phyloP scores from a whole-genome alignment of 1,140 invertebrate genomes.

The Trichoplusia ni region DNA sequence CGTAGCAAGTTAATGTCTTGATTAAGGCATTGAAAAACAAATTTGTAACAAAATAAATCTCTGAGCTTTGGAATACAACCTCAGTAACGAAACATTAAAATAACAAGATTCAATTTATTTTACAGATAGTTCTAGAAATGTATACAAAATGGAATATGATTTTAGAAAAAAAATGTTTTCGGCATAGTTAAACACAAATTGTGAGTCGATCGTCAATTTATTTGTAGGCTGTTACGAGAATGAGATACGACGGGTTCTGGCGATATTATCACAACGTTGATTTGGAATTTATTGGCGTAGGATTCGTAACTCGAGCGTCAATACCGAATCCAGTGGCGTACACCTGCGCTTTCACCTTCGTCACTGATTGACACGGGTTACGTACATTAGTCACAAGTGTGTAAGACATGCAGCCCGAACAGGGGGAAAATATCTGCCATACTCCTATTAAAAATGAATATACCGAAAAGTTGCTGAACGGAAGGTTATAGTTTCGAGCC shows the following conservation, averaged over 20 bases:
- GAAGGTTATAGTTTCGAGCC: too few relatives aligned
- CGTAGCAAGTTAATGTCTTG: slow-evolving; percentile 2
- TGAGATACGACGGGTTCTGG: slow-evolving; percentile 11
- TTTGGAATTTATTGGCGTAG: slow-evolving; percentile 46
- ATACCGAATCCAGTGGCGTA: slow-evolving; percentile 33
- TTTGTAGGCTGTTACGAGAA: slow-evolving; percentile 21
- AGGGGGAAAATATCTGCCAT: neutral
- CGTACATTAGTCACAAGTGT: slow-evolving; percentile 55
- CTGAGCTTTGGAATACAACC: neutral
- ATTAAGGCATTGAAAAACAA: neutral
- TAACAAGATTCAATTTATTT: too few relatives aligned
- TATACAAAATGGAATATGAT: too few relatives aligned
- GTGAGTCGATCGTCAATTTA: slow-evolving; percentile 24
- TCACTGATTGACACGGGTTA: slow-evolving; percentile 48
- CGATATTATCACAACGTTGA: slow-evolving; percentile 33
- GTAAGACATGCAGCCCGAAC: slow-evolving; percentile 41
- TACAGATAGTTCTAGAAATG: too few relatives aligned
- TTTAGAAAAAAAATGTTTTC: neutral
- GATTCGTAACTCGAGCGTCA: slow-evolving; percentile 39
- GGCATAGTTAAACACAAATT: neutral
- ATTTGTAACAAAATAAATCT: neutral
- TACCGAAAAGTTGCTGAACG: neutral
- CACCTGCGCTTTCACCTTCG: slow-evolving; percentile 51
- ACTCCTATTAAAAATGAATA: neutral
- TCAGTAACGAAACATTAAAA: too few relatives aligned